These are phyloP conservation scores for Papilio protenor DNA, from an alignment of 2,888 invertebrate genomes.

Conservation along the genomic window DNA sequence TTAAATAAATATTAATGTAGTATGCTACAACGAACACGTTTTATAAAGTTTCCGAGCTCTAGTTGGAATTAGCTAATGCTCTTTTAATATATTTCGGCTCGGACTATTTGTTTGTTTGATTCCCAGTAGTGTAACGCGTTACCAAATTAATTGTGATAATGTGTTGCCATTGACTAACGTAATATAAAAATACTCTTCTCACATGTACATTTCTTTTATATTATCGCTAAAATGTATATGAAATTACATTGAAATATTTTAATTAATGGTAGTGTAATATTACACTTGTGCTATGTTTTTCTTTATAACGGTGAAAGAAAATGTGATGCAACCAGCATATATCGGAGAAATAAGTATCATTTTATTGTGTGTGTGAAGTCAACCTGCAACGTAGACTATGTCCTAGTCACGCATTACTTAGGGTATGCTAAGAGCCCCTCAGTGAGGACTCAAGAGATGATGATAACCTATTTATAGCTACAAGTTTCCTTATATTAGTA, in stretches of 20 bases:
- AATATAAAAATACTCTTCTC: background rate
- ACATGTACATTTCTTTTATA: background rate
- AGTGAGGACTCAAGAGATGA: too few relatives aligned
- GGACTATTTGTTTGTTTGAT: constrained; percentile 33
- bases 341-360: too few relatives aligned
- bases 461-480: too few relatives aligned
- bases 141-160: constrained; percentile 37
- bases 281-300: too few relatives aligned
- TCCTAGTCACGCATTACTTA: too few relatives aligned
- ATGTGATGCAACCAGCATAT: too few relatives aligned
- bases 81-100: constrained; percentile 23
- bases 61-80: constrained; percentile 22
- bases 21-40: background rate
- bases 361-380: too few relatives aligned
- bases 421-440: too few relatives aligned
- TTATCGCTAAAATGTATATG: background rate
- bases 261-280: too few relatives aligned
- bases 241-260: background rate
- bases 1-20: background rate
- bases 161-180: background rate
- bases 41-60: background rate
- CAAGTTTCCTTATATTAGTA: too few relatives aligned
- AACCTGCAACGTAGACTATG: too few relatives aligned
- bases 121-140: constrained; percentile 32
- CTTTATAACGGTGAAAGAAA: too few relatives aligned